A percentile compares a stretch with the other conserved stretches of the same genome.
phyloP scores from a whole-genome alignment of 2,888 invertebrate genomes.

The Eristalinus aeneus region DNA sequence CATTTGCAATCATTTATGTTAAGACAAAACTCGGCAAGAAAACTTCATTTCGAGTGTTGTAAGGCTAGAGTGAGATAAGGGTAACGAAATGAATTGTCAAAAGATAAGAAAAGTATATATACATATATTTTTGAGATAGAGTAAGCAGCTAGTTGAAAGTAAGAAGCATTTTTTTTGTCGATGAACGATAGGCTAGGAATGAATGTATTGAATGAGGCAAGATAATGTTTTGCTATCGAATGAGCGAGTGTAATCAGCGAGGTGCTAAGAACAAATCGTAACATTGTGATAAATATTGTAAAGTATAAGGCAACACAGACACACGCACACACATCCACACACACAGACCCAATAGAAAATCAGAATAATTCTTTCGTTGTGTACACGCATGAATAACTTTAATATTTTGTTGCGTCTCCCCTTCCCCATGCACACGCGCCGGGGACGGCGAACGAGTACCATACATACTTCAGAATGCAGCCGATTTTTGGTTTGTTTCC shows the following conservation, averaged over 20 bases:
- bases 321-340: not conserved
- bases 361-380: not conserved
- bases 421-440: not conserved
- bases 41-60: constrained; percentile 64
- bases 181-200: constrained; percentile 69
- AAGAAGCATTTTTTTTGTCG: constrained; percentile 41
- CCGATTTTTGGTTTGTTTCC: not conserved
- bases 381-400: not conserved
- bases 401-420: not conserved
- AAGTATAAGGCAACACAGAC: constrained; percentile 65
- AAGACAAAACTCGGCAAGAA: constrained; percentile 12
- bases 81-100: constrained; percentile 62
- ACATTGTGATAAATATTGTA: constrained; percentile 80
- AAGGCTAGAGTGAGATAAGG: constrained; percentile 61
- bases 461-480: not conserved
- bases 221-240: constrained; percentile 66
- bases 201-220: constrained; percentile 56
- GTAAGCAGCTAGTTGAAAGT: constrained; percentile 56
- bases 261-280: constrained; percentile 81
- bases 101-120: constrained; percentile 31
- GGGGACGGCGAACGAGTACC: too few species aligned
- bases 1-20: too few species aligned
- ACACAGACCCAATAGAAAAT: constrained; percentile 34
- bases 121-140: constrained; percentile 69
- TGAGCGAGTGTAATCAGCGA: constrained; percentile 72